phyloP scores from a whole-genome alignment of 2,888 invertebrate species.

The Brachylomia viminalis region DNA sequence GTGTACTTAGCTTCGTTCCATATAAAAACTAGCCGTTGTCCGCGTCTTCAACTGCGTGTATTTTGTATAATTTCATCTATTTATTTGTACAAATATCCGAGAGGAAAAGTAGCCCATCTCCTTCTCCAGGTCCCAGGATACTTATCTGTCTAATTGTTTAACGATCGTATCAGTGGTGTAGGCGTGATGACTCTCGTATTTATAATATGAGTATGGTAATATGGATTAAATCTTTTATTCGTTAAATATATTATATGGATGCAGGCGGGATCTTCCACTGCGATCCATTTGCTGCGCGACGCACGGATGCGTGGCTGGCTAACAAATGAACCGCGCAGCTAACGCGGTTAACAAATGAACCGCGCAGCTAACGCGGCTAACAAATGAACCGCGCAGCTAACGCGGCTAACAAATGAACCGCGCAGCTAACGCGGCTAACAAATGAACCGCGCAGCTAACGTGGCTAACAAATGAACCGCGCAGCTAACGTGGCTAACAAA shows the following conservation, averaged over 20 bases:
- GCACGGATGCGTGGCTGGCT: background rate
- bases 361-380: background rate
- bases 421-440: background rate
- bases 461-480: too few relatives aligned
- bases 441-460: too few relatives aligned
- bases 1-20: background rate
- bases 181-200: background rate
- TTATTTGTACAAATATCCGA: background rate
- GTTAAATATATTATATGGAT: too few relatives aligned
- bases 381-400: too few relatives aligned
- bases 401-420: background rate
- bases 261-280: background rate
- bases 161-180: background rate
- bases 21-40: background rate
- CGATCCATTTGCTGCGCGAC: background rate
- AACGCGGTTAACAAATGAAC: background rate
- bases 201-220: background rate
- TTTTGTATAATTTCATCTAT: background rate
- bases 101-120: background rate
- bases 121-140: background rate
- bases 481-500: background rate
- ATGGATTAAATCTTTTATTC: too few relatives aligned
- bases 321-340: background rate
- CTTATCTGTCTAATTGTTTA: background rate
- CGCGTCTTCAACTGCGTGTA: background rate